Evolutionary conservation across 2,888 invertebrate genomes (phyloP), one percentile per base, ranked within the genome.

Genomic region (Lysandra bellargus): DNA sequence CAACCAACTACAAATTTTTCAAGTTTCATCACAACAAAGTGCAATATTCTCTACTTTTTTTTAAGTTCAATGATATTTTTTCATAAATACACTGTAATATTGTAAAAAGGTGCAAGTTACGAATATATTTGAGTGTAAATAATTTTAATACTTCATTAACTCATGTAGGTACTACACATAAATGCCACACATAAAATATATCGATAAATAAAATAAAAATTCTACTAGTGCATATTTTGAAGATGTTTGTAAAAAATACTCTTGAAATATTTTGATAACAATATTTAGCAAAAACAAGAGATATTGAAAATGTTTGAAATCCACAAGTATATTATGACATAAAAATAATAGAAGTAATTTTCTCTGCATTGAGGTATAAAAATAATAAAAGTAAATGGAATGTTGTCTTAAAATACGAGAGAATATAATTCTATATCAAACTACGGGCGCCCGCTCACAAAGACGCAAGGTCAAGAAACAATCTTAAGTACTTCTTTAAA

Each of bases 401-500:
- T 69, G 33, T 5, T 69, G 33, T 69, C 69, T 69, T 69, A 37
- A 37, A 69, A 69, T 33, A 37, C 33, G 33, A 69, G 33, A 69
- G 33, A 69, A 69, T 37, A 69, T 69, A 69, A 33, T 69, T 69
- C 69, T 69, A 69, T 69, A 33, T 69, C 69, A 69, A 69, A 69
- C 69, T 69, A 69, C 69, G 14, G 14, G 33, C 33, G 69, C 33
- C 33, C 69, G 17, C 69, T 30, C 64, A 30, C 64, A 69, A 69
- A 37, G 69, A 69, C 33, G 5, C 69, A 69, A 69, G 69, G 69
- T 69, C 69, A 69, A 69, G 33, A 69, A 69, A 69, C 33, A 69
- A 69, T 69, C 69, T 69, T 69, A 37, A 69, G 69, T 37, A 69
- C 69, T 33, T 37, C 69, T 69, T 69, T 69, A 69, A 69, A 69